A percentile compares a stretch with the other conserved stretches of the same genome.
phyloP scores from a whole-genome alignment of 2,113 vertebrate genomes.

The Trochalopteron elliotii region DNA sequence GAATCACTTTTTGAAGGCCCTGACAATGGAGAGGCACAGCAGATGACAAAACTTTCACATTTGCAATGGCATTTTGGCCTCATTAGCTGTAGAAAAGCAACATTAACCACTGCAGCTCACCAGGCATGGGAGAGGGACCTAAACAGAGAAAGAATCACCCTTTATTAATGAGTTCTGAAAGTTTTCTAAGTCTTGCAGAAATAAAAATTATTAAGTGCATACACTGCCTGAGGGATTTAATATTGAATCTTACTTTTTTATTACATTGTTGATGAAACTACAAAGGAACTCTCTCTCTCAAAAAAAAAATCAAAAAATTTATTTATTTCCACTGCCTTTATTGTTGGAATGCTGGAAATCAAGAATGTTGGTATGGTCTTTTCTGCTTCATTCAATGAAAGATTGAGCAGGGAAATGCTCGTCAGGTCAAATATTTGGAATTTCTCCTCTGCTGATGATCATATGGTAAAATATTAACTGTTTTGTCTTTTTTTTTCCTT shows the following conservation, averaged over 20 bases:
- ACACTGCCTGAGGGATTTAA: neutral
- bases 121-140: neutral
- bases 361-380: neutral
- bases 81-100: slow-evolving; percentile 13
- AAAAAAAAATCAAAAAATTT: neutral
- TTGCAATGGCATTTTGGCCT: slow-evolving; percentile 2
- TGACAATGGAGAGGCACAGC: neutral
- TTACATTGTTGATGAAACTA: neutral
- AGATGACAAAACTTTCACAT: neutral
- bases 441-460: neutral
- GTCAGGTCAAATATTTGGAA: neutral
- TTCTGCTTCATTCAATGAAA: neutral
- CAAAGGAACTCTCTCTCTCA: neutral
- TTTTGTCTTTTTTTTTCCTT: accelerated
- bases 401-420: neutral
- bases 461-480: neutral
- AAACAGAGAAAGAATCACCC: neutral
- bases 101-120: neutral
- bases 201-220: neutral
- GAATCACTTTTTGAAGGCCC: neutral
- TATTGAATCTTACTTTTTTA: neutral
- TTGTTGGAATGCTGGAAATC: neutral
- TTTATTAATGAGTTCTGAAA: neutral
- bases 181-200: neutral
- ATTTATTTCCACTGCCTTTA: neutral